Percentiles rank a stretch among this genome's conserved stretches.
These are phyloP conservation scores for Periophthalmus magnuspinnatus DNA, from an alignment of 2,797 vertebrate species.

Conservation along the genomic window DNA sequence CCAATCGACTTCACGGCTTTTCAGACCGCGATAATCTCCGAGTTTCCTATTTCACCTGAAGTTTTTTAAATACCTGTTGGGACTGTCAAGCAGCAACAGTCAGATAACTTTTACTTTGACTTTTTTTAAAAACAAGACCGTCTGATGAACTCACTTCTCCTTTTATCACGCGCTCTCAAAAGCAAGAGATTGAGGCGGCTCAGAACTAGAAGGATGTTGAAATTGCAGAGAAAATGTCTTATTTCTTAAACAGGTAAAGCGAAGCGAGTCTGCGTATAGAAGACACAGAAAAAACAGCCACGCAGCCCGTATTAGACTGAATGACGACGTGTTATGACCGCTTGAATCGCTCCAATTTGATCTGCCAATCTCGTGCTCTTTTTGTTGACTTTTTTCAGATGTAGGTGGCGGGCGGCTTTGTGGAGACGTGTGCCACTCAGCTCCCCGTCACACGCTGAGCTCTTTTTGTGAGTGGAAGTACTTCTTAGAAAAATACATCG, in stretches of 20 bases:
- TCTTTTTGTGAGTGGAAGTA: slow-evolving; percentile 20
- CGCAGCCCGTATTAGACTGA: slow-evolving; percentile 49
- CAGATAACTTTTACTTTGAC: not conserved
- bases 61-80: not conserved
- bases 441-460: slow-evolving; percentile 41
- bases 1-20: not conserved
- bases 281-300: slow-evolving; percentile 26
- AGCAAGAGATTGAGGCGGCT: slow-evolving; percentile 3
- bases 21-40: not conserved
- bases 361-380: slow-evolving; percentile 56
- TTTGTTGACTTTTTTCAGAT: slow-evolving; percentile 42
- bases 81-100: not conserved
- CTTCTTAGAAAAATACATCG: slow-evolving; percentile 15
- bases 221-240: slow-evolving; percentile 13
- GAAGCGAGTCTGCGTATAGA: not conserved
- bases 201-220: not conserved
- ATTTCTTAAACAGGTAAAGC: slow-evolving; percentile 18
- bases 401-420: slow-evolving; percentile 56
- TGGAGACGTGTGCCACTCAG: slow-evolving; percentile 32
- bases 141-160: slow-evolving; percentile 21
- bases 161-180: slow-evolving; percentile 27
- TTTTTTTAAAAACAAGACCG: slow-evolving; percentile 2
- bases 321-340: slow-evolving; percentile 46
- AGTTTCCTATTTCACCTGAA: not conserved
- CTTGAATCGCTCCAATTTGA: slow-evolving; percentile 58